phyloP scores from a whole-genome alignment of 2,113 vertebrate species.

The Scomber scombrus region DNA sequence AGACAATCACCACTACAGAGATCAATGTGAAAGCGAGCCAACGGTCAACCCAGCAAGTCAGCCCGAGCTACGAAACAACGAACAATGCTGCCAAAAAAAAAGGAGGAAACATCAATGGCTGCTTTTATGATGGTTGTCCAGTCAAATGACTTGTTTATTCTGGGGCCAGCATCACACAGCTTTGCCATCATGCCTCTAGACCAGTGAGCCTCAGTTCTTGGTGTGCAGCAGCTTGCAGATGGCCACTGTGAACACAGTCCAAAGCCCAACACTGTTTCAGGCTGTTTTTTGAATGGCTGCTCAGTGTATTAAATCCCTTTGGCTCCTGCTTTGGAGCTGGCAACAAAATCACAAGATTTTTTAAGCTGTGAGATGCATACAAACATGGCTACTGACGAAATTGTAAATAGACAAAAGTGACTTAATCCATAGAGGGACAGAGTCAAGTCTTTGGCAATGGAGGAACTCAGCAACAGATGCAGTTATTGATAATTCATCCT shows the following conservation, averaged over 20 bases:
- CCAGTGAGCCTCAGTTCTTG: conserved; percentile 68
- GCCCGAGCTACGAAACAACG: conserved; percentile 26
- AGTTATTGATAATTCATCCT: conserved; percentile 72
- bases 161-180: conserved; percentile 70
- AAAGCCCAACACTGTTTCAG: conserved; percentile 78
- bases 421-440: conserved; percentile 69
- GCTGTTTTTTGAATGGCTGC: conserved; percentile 78
- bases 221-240: conserved; percentile 80
- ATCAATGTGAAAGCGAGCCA: conserved; percentile 71
- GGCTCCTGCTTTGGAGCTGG: conserved; percentile 69
- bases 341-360: conserved; percentile 71
- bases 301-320: conserved; percentile 77
- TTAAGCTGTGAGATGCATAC: conserved; percentile 72
- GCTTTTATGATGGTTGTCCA: conserved; percentile 69
- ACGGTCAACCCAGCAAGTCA: conserved; percentile 36
- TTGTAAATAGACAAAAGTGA: conserved; percentile 81
- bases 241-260: conserved; percentile 78
- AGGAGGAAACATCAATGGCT: conserved; percentile 61
- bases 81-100: conserved; percentile 39
- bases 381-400: conserved; percentile 78
- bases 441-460: conserved; percentile 64
- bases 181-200: conserved; percentile 74
- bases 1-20: conserved; percentile 59
- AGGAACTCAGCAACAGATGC: conserved; percentile 71
- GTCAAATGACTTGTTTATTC: conserved; percentile 78